Conservation (phyloP, 2,888 invertebrate species). For the Exocentrus adspersus region DNA sequence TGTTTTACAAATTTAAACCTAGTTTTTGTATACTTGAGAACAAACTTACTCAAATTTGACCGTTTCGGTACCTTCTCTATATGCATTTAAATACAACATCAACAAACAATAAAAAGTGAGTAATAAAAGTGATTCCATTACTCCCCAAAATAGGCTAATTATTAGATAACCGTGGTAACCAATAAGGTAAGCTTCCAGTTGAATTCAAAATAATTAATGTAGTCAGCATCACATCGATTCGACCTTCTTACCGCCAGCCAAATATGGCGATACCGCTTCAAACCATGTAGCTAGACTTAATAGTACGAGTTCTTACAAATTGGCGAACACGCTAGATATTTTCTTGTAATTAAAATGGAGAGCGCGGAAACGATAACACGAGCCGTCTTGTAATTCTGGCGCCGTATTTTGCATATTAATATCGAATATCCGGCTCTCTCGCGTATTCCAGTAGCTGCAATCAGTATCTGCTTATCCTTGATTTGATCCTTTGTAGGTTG, state of each 20-base stretch:
- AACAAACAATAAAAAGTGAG: too few relatives aligned
- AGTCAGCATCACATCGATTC: slow-evolving; percentile 11
- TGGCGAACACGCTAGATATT: slow-evolving; percentile 44
- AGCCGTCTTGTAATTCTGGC: slow-evolving; percentile 30
- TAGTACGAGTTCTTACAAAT: slow-evolving; percentile 45
- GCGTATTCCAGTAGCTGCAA: neutral
- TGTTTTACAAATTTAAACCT: too few relatives aligned
- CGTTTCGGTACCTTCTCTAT: too few relatives aligned
- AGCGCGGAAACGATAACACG: slow-evolving; percentile 35
- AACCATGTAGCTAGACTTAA: slow-evolving; percentile 34
- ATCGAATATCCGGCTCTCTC: slow-evolving; percentile 10
- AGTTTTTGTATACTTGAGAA: too few relatives aligned
- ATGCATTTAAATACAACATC: too few relatives aligned
- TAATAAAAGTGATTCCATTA: neutral
- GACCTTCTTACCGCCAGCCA: slow-evolving; percentile 35
- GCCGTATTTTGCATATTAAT: slow-evolving; percentile 39
- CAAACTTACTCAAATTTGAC: too few relatives aligned
- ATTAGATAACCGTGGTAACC: neutral
- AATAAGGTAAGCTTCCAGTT: slow-evolving; percentile 10
- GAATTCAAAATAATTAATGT: slow-evolving; percentile 20
- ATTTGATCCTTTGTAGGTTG: neutral
- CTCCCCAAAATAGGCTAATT: neutral
- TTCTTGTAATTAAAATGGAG: slow-evolving; percentile 42
- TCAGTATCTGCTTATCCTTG: neutral
- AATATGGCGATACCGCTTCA: slow-evolving; percentile 42